Percentiles rank a stretch among this genome's conserved stretches.
phyloP scores from a whole-genome alignment of 2,113 vertebrate species.

The Emydura subglobosa region DNA sequence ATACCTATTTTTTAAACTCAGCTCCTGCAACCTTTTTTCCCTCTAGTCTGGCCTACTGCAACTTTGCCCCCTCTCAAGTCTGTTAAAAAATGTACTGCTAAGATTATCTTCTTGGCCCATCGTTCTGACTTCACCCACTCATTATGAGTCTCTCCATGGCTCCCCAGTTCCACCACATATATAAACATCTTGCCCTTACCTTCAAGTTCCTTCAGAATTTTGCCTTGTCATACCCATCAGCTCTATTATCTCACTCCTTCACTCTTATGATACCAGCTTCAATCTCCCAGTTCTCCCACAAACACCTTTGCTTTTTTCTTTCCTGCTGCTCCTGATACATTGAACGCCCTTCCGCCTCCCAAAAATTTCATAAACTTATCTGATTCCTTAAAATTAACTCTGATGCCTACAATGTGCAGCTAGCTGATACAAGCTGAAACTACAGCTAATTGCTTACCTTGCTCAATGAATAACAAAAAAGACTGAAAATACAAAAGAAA shows the following conservation, averaged over 20 bases:
- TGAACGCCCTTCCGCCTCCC: not conserved
- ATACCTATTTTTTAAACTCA: not conserved
- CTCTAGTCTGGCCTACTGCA: not conserved
- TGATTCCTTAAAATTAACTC: not conserved
- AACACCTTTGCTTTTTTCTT: not conserved
- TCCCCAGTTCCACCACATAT: not conserved
- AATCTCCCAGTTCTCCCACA: not conserved
- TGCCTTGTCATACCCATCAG: not conserved
- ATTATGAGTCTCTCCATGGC: not conserved
- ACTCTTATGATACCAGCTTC: not conserved
- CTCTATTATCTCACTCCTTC: not conserved
- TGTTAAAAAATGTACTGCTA: not conserved
- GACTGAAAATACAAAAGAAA: not conserved
- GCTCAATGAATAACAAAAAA: not conserved
- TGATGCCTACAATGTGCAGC: not conserved
- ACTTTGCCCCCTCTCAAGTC: not conserved
- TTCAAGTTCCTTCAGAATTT: not conserved
- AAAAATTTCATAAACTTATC: not conserved
- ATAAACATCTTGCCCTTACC: not conserved
- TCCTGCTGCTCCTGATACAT: not conserved
- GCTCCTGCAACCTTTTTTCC: not conserved
- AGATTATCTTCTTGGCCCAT: not conserved
- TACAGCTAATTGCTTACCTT: not conserved
- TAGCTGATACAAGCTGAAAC: not conserved
- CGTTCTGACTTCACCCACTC: not conserved